phyloP scores from a whole-genome alignment of 2,888 invertebrate genomes.

The Ypsolopha sequella region DNA sequence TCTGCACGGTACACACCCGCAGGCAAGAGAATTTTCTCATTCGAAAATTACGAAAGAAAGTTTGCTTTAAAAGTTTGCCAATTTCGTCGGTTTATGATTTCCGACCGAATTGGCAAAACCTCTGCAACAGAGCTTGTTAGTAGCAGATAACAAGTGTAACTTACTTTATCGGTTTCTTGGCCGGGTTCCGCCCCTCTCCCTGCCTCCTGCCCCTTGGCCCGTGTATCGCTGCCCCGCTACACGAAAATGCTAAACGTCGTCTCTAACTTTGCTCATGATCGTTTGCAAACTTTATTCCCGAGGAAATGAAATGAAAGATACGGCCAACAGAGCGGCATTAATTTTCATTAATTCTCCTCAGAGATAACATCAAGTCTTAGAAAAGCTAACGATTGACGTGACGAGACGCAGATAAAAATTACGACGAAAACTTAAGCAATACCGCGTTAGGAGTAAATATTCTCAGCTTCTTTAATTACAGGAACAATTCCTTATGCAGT shows the following conservation, averaged over 20 bases:
- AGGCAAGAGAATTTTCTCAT: neutral
- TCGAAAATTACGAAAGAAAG: conserved; percentile 11
- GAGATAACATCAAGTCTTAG: neutral
- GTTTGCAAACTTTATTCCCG: conserved; percentile 8
- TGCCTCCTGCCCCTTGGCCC: neutral
- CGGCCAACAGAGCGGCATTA: conserved; percentile 2
- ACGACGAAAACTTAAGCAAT: no score
- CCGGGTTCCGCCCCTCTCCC: neutral
- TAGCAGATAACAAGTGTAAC: conserved; percentile 21
- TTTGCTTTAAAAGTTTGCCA: conserved; percentile 41
- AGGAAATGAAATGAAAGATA: conserved; percentile 9
- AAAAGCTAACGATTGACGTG: neutral
- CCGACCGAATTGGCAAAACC: conserved; percentile 27
- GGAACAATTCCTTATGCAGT: conserved; percentile 33
- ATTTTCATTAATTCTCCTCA: neutral
- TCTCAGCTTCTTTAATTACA: conserved; percentile 38
- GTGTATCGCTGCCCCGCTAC: conserved; percentile 1
- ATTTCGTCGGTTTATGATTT: conserved; percentile 29
- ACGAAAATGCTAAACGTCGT: conserved; percentile 6
- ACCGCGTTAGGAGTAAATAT: no score
- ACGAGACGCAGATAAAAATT: neutral
- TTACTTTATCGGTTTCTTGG: conserved; percentile 25
- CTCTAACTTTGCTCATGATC: conserved; percentile 9
- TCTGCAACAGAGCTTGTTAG: conserved; percentile 13
- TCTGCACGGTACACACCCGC: neutral